Conservation (phyloP, 2,797 vertebrate species). For the Darevskia nairensis region DNA sequence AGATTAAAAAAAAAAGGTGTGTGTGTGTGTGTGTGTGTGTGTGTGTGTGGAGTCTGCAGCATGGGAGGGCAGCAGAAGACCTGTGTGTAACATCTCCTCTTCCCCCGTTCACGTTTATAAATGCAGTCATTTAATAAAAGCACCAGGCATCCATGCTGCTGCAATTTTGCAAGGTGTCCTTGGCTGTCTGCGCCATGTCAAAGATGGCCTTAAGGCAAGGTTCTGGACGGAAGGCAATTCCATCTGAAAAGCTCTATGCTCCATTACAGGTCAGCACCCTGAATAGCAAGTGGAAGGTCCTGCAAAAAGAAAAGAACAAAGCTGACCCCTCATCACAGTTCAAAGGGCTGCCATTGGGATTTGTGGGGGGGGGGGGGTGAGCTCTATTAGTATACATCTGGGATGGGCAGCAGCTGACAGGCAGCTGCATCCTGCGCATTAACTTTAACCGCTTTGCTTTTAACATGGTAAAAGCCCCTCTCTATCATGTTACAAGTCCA, state of each 20-base stretch:
- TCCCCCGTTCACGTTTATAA: not conserved
- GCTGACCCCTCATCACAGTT: not conserved
- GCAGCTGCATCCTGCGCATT: not conserved
- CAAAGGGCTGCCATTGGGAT: not conserved
- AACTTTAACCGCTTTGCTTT: too few relatives aligned
- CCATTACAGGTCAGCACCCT: not conserved
- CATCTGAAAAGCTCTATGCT: not conserved
- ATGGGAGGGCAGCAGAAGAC: slow-evolving; percentile 5
- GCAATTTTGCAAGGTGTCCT: slow-evolving; percentile 31
- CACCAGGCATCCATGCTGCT: not conserved
- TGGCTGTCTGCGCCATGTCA: slow-evolving; percentile 31
- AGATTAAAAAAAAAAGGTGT: slow-evolving; percentile 14
- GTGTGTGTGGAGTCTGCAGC: not conserved
- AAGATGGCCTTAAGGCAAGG: not conserved
- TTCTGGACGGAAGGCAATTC: slow-evolving; percentile 22
- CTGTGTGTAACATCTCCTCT: not conserved
- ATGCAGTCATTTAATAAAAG: slow-evolving; percentile 11
- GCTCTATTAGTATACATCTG: slow-evolving; percentile 2
- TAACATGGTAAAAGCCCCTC: too few relatives aligned
- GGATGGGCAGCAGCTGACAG: slow-evolving; percentile 2
- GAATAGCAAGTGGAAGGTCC: not conserved
- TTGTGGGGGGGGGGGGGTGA: not conserved
- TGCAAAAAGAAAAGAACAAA: not conserved
- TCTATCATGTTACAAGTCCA: too few relatives aligned
- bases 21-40: not conserved